A percentile compares a stretch with the other conserved stretches of the same genome.
These are phyloP conservation scores for Anticlea derivata DNA, from an alignment of 2,888 invertebrate species.

Conservation along the genomic window DNA sequence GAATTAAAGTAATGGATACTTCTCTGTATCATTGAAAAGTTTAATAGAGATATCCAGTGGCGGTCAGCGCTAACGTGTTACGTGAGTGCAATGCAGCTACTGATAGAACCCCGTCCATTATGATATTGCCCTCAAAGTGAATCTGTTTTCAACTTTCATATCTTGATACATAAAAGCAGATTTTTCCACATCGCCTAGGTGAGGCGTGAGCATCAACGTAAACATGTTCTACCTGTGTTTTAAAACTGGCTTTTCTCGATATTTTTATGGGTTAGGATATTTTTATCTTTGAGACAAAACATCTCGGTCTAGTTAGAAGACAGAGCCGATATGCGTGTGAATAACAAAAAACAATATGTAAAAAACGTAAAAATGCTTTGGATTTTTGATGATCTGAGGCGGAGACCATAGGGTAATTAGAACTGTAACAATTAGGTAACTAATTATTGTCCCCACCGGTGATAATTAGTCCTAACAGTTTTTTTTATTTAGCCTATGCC, in stretches of 20 bases:
- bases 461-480: no score
- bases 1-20: slow-evolving; percentile 28
- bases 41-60: slow-evolving; percentile 57
- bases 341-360: no score
- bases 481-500: no score
- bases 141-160: slow-evolving; percentile 67
- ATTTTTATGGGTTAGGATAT: slow-evolving; percentile 11
- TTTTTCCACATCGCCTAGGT: slow-evolving; percentile 60
- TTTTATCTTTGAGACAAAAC: slow-evolving; percentile 7
- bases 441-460: no score
- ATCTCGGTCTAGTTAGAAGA: background rate
- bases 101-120: slow-evolving; percentile 76
- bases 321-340: no score
- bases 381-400: no score
- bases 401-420: no score
- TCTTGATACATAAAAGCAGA: slow-evolving; percentile 59
- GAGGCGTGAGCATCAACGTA: slow-evolving; percentile 55
- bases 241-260: slow-evolving; percentile 22
- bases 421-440: no score
- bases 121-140: slow-evolving; percentile 78
- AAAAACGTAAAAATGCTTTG: no score
- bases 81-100: slow-evolving; percentile 62
- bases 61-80: slow-evolving; percentile 59
- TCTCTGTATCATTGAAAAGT: slow-evolving; percentile 43
- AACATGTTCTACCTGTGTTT: slow-evolving; percentile 39